A percentile compares a stretch with the other conserved stretches of the same genome.
Evolutionary conservation across 1,140 invertebrate genomes (phyloP).

Genomic region (Panulirus ornatus): DNA sequence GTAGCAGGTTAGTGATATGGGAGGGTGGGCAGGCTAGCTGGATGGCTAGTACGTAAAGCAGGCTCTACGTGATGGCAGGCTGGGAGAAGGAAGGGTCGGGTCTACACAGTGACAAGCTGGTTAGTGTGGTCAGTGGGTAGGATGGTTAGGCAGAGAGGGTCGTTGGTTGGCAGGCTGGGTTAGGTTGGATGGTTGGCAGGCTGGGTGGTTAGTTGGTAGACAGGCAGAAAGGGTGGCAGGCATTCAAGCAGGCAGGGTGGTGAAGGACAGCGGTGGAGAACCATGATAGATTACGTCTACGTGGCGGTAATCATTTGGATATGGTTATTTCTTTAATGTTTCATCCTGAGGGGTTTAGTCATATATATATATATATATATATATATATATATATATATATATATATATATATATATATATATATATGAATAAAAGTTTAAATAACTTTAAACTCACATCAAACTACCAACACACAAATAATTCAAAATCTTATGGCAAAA

Average conservation of each 20-base stretch:
- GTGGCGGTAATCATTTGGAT: neutral
- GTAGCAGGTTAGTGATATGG: neutral
- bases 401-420: too few relatives aligned
- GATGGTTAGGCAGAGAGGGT: neutral
- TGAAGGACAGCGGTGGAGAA: neutral
- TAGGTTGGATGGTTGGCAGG: neutral
- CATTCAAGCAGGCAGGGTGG: neutral
- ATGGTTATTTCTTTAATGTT: neutral
- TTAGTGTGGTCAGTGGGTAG: too few relatives aligned
- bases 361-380: neutral
- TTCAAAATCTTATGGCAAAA: constrained; percentile 3
- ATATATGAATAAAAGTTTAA: too few relatives aligned
- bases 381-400: too few relatives aligned
- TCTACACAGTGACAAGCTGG: neutral
- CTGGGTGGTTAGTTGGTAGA: neutral
- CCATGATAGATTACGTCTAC: neutral
- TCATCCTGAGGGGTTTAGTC: neutral
- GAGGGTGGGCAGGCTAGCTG: neutral
- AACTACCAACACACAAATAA: constrained; percentile 9
- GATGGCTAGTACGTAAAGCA: neutral
- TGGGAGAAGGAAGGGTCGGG: neutral
- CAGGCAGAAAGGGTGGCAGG: neutral
- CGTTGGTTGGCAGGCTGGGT: neutral
- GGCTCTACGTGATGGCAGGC: neutral
- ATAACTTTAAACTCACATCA: constrained; percentile 11